Base-by-base conservation (phyloP, 2,888 invertebrate genomes). In the Ormyrus labotus region DNA sequence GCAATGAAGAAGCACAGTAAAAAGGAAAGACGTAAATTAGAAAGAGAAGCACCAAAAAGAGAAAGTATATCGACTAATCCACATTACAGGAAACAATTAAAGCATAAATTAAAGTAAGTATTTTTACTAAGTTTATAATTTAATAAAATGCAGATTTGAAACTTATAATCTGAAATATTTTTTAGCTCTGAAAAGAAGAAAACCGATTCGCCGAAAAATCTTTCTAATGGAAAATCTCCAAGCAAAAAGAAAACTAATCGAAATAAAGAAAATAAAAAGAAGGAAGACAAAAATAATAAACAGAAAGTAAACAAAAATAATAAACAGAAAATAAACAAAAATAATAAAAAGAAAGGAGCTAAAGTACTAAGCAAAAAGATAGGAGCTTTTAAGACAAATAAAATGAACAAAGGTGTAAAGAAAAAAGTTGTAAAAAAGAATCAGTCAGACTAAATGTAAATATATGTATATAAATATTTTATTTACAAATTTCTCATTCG, bases 1-100 rank as follows among this genome's bases (percentile, higher is more conserved):
- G 92, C 93, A 78, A 91, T 97, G 90, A 95, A 95, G 85, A 95
- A 94, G 85, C 92, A 93, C 71, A 92, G 93, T 73, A 94, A 94
- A 84, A 93, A 93, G 72, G 93, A 93, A 80, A 85, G 86, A 72
- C 83, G 86, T 6, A 91, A 92, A 83, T 89, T 94, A 10, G 92
- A 92, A 82, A 93, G 91, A 75, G 92, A 92, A 81, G 95, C 95
- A 0, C 94, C 95, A 0, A 90, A 92, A 68, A 91, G 96, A 9
- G 94, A 94, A 71, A 92, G 93, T 61, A 96, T 96, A 83, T 93
- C 93, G 5, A 95, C 95, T 7, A 87, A 91, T 84, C 92, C 92
- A 34, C 86, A 88, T 78, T 91, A 91, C 83, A 92, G 92, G 74
- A 85, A 85, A 58, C 85, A 75, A 67, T 74, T 47, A 69, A 75